Evolutionary conservation across 2,113 vertebrate genomes (phyloP).

Genomic region (Dasyurus viverrinus): DNA sequence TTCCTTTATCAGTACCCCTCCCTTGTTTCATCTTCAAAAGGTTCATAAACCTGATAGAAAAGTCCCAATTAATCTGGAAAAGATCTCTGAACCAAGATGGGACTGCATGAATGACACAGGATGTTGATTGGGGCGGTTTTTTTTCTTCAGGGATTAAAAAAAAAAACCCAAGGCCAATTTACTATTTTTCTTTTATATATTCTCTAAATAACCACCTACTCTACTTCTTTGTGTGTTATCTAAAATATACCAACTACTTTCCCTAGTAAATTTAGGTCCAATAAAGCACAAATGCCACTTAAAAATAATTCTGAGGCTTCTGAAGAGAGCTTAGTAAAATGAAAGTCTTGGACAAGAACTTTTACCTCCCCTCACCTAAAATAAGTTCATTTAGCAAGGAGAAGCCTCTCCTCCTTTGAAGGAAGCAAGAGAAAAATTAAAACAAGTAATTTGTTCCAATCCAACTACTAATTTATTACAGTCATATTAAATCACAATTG

Average conservation of each 20-base stretch:
- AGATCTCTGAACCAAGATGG: slow-evolving; percentile 19
- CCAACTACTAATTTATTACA: not conserved
- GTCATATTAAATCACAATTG: not conserved
- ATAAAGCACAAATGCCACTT: not conserved
- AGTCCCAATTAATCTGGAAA: not conserved
- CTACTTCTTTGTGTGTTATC: not conserved
- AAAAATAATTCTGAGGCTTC: not conserved
- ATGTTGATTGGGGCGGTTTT: not conserved
- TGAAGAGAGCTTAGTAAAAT: not conserved
- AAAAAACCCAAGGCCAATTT: not conserved
- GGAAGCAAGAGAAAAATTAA: slow-evolving; percentile 58
- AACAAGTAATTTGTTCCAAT: not conserved
- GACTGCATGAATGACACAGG: not conserved
- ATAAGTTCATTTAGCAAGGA: not conserved
- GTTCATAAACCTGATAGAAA: not conserved
- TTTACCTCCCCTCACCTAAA: not conserved
- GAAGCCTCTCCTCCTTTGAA: not conserved
- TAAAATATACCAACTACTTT: not conserved
- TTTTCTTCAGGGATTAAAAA: not conserved
- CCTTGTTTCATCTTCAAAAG: not conserved
- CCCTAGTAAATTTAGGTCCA: not conserved
- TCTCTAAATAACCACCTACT: not conserved
- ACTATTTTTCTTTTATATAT: not conserved
- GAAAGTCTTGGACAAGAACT: not conserved
- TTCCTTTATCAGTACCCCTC: not conserved